phyloP scores from a whole-genome alignment of 2,888 invertebrate genomes.

The Diaprepes abbreviatus region DNA sequence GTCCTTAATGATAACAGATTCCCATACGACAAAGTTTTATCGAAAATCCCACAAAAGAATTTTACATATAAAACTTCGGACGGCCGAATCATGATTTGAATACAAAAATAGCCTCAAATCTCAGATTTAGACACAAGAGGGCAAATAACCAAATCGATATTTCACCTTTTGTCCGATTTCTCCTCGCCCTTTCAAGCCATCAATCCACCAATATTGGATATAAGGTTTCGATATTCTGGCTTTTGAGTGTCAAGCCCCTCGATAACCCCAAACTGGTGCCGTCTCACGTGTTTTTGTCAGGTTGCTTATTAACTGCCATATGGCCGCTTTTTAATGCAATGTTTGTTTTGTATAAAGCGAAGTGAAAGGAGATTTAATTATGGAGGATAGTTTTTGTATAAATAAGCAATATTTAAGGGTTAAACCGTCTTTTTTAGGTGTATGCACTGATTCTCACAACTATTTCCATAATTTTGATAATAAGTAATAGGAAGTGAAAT shows the following conservation, averaged over 20 bases:
- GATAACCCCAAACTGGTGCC: slow-evolving; percentile 16
- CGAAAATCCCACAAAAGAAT: slow-evolving; percentile 18
- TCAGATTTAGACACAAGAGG: slow-evolving; percentile 34
- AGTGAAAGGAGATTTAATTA: too few relatives aligned
- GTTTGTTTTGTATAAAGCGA: neutral
- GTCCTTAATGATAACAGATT: too few relatives aligned
- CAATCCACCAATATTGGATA: slow-evolving; percentile 41
- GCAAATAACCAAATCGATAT: slow-evolving; percentile 43
- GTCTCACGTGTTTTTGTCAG: slow-evolving; percentile 28
- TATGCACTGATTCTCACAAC: too few relatives aligned
- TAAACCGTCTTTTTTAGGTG: too few relatives aligned
- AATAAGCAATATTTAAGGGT: too few relatives aligned
- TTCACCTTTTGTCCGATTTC: slow-evolving; percentile 47
- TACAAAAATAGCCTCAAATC: slow-evolving; percentile 35
- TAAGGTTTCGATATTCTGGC: slow-evolving; percentile 32
- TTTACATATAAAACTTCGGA: neutral
- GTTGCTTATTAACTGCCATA: slow-evolving; percentile 28
- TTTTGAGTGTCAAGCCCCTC: neutral
- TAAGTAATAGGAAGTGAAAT: too few relatives aligned
- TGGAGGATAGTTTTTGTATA: too few relatives aligned
- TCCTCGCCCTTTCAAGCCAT: slow-evolving; percentile 35
- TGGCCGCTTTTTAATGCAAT: slow-evolving; percentile 11
- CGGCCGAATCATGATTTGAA: slow-evolving; percentile 28
- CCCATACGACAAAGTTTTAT: too few relatives aligned
- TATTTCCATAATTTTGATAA: too few relatives aligned